These are phyloP conservation scores for Enteromius paludinosus DNA, from an alignment of 2,797 vertebrate genomes.

Conservation along the genomic window DNA sequence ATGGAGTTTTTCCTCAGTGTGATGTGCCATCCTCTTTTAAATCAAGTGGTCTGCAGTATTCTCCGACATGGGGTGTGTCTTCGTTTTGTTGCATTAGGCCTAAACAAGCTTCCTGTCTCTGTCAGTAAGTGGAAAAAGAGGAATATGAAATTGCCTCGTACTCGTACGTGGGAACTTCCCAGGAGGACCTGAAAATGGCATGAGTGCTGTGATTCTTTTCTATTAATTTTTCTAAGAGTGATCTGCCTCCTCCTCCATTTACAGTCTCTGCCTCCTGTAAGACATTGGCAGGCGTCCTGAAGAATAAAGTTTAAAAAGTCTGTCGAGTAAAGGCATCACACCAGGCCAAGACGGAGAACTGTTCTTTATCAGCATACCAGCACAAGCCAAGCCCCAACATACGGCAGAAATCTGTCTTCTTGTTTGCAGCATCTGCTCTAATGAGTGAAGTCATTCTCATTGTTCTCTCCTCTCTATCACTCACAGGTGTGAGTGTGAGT, in stretches of 20 bases:
- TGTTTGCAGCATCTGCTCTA: background rate
- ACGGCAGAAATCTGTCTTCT: slow-evolving; percentile 30
- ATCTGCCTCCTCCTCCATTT: background rate
- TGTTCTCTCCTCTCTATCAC: slow-evolving; percentile 8
- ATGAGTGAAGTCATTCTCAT: slow-evolving; percentile 21
- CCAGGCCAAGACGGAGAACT: slow-evolving; percentile 17
- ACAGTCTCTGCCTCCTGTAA: slow-evolving; percentile 9
- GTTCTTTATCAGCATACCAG: slow-evolving; percentile 24
- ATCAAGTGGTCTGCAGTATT: background rate
- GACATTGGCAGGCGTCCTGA: slow-evolving; percentile 9
- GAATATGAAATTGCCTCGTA: background rate
- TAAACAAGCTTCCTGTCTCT: background rate
- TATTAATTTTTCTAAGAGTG: slow-evolving; percentile 7
- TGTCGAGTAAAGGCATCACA: background rate
- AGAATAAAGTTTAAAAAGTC: slow-evolving; percentile 28
- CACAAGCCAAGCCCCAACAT: slow-evolving; percentile 36
- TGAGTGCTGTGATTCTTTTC: background rate
- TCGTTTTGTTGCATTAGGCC: background rate
- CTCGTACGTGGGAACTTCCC: background rate
- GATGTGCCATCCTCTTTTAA: background rate
- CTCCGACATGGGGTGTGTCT: background rate
- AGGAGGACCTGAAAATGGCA: background rate
- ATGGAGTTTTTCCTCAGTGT: background rate
- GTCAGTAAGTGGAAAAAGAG: background rate
- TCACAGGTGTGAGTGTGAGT: slow-evolving; percentile 26